phyloP scores from a whole-genome alignment of 2,888 invertebrate genomes.

The Deroplatys truncata region DNA sequence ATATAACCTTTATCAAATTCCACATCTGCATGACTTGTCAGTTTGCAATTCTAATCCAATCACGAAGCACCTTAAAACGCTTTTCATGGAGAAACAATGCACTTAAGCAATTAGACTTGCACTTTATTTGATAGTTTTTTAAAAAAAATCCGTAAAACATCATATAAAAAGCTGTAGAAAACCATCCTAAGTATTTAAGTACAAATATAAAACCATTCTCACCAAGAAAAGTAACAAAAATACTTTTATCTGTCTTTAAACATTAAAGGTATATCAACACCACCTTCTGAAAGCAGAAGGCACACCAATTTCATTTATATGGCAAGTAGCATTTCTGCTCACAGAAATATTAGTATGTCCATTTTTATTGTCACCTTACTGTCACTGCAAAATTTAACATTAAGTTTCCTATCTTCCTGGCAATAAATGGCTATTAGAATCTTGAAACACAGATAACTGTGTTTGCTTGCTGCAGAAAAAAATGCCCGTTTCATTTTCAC shows the following conservation, averaged over 20 bases:
- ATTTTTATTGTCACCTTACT: background rate
- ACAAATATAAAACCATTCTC: conserved; percentile 17
- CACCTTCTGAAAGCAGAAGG: background rate
- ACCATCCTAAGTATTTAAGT: conserved; percentile 13
- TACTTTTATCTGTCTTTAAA: background rate
- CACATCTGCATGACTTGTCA: too few species aligned
- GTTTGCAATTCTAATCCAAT: background rate
- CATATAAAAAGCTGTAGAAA: conserved; percentile 4
- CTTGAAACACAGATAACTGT: background rate
- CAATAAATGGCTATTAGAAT: background rate
- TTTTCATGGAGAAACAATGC: background rate
- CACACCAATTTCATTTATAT: background rate
- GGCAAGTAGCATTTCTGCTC: background rate
- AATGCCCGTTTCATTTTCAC: background rate
- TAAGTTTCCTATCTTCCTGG: background rate
- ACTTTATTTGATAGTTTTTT: background rate
- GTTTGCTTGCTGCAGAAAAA: background rate
- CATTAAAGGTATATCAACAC: background rate
- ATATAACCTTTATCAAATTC: too few species aligned
- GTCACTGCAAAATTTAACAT: background rate
- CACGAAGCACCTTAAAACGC: background rate
- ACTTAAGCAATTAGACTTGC: background rate
- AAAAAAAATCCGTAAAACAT: conserved; percentile 1
- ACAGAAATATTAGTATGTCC: background rate
- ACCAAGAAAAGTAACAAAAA: conserved; percentile 20